These are phyloP conservation scores for Chaenodraco wilsoni DNA, from an alignment of 2,797 vertebrate genomes.

Conservation along the genomic window DNA sequence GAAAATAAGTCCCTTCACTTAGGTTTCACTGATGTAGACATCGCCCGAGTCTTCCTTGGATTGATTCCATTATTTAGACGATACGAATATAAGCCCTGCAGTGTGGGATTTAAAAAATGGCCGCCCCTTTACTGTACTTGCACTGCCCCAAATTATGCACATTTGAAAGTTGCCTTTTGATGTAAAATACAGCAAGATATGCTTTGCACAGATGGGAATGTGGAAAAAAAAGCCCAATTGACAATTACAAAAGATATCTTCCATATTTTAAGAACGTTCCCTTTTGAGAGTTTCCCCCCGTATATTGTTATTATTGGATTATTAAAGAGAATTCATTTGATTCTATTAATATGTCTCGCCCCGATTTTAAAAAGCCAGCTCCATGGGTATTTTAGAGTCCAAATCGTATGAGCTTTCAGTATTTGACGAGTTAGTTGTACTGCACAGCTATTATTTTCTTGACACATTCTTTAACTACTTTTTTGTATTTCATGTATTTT, in stretches of 20 bases:
- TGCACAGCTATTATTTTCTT: slow-evolving; percentile 74
- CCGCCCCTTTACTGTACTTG: slow-evolving; percentile 54
- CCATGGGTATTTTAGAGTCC: slow-evolving; percentile 57
- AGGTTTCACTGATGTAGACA: slow-evolving; percentile 23
- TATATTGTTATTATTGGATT: slow-evolving; percentile 41
- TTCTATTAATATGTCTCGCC: slow-evolving; percentile 27
- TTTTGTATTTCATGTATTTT: slow-evolving; percentile 85
- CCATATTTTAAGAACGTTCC: slow-evolving; percentile 43
- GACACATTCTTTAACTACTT: slow-evolving; percentile 79
- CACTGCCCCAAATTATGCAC: slow-evolving; percentile 74
- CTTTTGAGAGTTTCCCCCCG: slow-evolving; percentile 19
- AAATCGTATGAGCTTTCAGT: slow-evolving; percentile 82
- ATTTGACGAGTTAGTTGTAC: slow-evolving; percentile 74
- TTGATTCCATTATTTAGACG: slow-evolving; percentile 32
- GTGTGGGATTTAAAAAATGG: slow-evolving; percentile 46
- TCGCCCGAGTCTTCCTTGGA: slow-evolving; percentile 30
- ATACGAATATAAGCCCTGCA: slow-evolving; percentile 44
- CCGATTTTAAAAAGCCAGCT: slow-evolving; percentile 44
- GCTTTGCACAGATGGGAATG: slow-evolving; percentile 76
- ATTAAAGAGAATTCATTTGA: slow-evolving; percentile 23
- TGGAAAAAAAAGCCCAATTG: slow-evolving; percentile 44
- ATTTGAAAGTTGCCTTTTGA: slow-evolving; percentile 80
- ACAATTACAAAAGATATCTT: slow-evolving; percentile 36
- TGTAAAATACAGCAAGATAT: slow-evolving; percentile 75
- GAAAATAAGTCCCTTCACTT: slow-evolving; percentile 8